Conservation (phyloP, 1,140 invertebrate species). For the Drosophila serrata region DNA sequence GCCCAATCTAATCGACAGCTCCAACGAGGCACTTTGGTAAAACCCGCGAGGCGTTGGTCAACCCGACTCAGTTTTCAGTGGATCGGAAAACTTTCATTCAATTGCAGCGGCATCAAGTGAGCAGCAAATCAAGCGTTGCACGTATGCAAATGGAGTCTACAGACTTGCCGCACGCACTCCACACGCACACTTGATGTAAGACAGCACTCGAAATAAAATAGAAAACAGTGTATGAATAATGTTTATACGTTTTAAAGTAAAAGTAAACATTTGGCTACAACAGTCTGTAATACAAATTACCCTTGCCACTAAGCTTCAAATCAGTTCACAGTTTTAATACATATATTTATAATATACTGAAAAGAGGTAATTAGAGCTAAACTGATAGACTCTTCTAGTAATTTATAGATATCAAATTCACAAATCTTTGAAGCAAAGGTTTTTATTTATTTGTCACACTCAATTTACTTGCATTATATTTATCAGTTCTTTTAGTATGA, state of each 20-base stretch:
- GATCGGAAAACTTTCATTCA: conserved; percentile 69
- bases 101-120: conserved; percentile 34
- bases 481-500: neutral
- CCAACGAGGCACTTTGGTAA: conserved; percentile 64
- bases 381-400: no score
- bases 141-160: conserved; percentile 59
- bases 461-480: neutral
- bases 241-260: neutral
- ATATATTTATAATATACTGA: neutral
- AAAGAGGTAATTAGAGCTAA: no score
- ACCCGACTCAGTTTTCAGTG: conserved; percentile 6
- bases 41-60: conserved; percentile 61
- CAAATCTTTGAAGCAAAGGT: neutral
- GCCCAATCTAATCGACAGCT: conserved; percentile 69
- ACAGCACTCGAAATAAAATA: conserved; percentile 6
- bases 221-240: neutral
- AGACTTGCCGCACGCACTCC: conserved; percentile 37
- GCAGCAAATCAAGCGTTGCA: conserved; percentile 42
- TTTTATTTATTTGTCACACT: neutral
- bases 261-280: neutral
- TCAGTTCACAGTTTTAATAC: neutral
- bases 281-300: no score
- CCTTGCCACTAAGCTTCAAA: no score
- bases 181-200: neutral
- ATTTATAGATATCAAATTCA: neutral